These are phyloP conservation scores for Coenonympha glycerion DNA, from an alignment of 2,888 invertebrate species.

Conservation along the genomic window DNA sequence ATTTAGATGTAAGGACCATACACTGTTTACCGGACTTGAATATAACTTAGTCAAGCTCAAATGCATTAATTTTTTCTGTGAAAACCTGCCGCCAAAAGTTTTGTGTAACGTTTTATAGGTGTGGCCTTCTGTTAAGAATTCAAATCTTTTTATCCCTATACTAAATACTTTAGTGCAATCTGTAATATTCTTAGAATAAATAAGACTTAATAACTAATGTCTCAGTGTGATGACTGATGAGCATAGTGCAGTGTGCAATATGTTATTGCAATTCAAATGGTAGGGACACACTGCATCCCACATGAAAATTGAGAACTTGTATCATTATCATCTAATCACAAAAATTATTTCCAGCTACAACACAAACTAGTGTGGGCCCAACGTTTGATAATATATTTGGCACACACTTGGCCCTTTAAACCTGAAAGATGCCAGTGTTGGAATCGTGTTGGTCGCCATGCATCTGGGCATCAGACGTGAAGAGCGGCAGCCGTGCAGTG, in stretches of 20 bases:
- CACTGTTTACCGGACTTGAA: not conserved
- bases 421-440: conserved; percentile 81
- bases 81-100: not conserved
- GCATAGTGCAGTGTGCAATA: too few relatives aligned
- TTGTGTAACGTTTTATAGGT: conserved; percentile 8
- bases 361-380: too few relatives aligned
- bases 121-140: conserved; percentile 13
- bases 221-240: too few relatives aligned
- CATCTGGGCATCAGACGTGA: conserved; percentile 87
- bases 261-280: too few relatives aligned
- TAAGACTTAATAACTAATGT: too few relatives aligned
- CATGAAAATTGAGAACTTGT: too few relatives aligned
- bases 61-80: not conserved
- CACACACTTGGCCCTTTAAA: not conserved
- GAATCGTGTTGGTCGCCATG: conserved; percentile 92
- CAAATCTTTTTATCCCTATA: too few relatives aligned
- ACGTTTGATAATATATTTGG: too few relatives aligned
- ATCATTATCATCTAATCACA: too few relatives aligned
- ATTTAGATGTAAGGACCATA: not conserved
- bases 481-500: conserved; percentile 84
- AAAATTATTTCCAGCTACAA: not conserved
- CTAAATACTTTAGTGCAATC: too few relatives aligned
- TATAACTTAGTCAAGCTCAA: not conserved
- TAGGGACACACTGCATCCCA: too few relatives aligned
- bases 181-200: too few relatives aligned